A percentile compares a stretch with the other conserved stretches of the same genome.
Evolutionary conservation across 2,113 vertebrate genomes (phyloP).

Genomic region (Amblyornis subalaris): DNA sequence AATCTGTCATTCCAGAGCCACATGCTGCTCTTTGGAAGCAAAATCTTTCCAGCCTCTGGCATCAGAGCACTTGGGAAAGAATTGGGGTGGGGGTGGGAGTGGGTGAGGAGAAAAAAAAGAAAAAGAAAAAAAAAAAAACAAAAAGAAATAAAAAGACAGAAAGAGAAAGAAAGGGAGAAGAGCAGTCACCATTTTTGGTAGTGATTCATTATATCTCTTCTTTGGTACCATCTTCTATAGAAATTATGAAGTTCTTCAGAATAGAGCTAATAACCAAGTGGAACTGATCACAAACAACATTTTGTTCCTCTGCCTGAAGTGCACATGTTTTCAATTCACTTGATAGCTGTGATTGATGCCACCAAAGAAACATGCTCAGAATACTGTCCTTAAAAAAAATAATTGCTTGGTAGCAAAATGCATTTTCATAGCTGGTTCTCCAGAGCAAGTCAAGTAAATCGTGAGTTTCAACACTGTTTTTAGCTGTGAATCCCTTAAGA

Average conservation of each 20-base stretch:
- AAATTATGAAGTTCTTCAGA: not conserved
- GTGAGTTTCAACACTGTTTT: not conserved
- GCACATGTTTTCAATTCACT: slow-evolving; percentile 50
- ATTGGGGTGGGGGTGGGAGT: not conserved
- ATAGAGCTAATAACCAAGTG: slow-evolving; percentile 3
- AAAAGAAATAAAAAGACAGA: not conserved
- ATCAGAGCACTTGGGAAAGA: slow-evolving; percentile 24
- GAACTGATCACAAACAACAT: slow-evolving; percentile 28
- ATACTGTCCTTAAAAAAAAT: slow-evolving; percentile 5
- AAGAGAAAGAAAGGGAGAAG: not conserved
- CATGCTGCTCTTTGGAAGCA: slow-evolving; percentile 65
- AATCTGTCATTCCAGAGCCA: slow-evolving; percentile 61
- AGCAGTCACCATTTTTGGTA: not conserved
- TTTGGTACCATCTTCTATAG: not conserved
- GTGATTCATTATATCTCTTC: not conserved
- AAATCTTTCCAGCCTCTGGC: slow-evolving; percentile 55
- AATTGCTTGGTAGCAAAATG: not conserved
- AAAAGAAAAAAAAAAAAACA: no score
- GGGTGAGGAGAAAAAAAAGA: accelerated
- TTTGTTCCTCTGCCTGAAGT: slow-evolving; percentile 17
- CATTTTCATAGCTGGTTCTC: not conserved
- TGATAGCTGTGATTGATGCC: slow-evolving; percentile 39
- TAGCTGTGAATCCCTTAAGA: not conserved
- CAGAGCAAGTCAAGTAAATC: not conserved
- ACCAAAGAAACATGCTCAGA: slow-evolving; percentile 23